Evolutionary conservation across 1,140 invertebrate species (phyloP).

Genomic region (Laupala kohalensis): DNA sequence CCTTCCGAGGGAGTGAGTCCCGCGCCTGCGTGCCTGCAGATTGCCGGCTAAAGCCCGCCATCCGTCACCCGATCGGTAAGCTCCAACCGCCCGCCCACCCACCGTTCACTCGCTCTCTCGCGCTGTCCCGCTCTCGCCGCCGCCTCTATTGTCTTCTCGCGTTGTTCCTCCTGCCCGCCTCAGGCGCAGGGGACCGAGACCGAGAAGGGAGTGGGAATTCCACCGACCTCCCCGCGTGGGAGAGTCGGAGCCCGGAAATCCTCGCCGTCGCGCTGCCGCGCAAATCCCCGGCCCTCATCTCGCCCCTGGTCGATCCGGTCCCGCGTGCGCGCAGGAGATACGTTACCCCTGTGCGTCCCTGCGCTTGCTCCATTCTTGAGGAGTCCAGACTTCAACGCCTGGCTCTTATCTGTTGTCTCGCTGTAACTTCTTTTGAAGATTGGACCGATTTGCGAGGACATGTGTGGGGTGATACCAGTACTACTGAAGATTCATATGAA

Average conservation of each 20-base stretch:
- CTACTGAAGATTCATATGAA: too few relatives aligned
- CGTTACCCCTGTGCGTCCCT: too few relatives aligned
- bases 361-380: too few relatives aligned
- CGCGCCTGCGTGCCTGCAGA: background rate
- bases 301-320: background rate
- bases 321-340: background rate
- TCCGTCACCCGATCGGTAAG: background rate
- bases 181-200: background rate
- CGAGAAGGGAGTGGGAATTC: background rate
- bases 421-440: too few relatives aligned
- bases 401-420: too few relatives aligned
- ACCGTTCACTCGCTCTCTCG: too few relatives aligned
- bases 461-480: too few relatives aligned
- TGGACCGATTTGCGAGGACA: too few relatives aligned
- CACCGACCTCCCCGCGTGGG: too few relatives aligned
- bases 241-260: background rate
- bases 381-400: background rate
- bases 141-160: background rate
- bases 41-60: background rate
- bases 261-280: background rate
- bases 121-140: background rate
- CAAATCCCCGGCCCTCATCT: background rate
- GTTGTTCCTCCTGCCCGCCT: background rate
- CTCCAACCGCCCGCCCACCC: too few relatives aligned
- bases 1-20: background rate